Conservation (phyloP, 2,113 vertebrate species). For the Sinocyclocheilus maitianheensis region DNA sequence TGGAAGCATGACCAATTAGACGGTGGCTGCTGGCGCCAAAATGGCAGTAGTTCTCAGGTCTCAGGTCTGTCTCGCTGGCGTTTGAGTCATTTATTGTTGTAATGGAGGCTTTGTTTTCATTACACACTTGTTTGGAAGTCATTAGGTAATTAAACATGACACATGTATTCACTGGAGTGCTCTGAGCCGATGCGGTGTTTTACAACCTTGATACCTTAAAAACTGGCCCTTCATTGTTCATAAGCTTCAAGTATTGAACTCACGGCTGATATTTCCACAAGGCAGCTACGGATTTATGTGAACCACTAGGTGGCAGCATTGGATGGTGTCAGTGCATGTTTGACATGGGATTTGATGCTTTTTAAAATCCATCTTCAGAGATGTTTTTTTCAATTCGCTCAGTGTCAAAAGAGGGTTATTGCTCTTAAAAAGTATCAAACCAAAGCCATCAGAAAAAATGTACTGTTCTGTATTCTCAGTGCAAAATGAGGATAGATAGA, state of each 20-base stretch:
- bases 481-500: neutral
- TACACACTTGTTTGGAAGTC: conserved; percentile 71
- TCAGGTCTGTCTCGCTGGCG: conserved; percentile 61
- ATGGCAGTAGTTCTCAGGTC: conserved; percentile 65
- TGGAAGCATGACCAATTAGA: conserved; percentile 69
- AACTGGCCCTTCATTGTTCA: neutral
- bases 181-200: neutral
- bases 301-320: conserved; percentile 72
- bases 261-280: neutral
- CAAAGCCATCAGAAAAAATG: neutral
- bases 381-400: neutral
- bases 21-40: conserved; percentile 62
- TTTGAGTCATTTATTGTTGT: conserved; percentile 72
- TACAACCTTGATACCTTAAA: neutral
- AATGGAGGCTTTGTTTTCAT: conserved; percentile 68
- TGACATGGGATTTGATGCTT: neutral
- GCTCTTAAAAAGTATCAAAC: neutral
- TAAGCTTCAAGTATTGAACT: neutral
- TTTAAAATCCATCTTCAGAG: conserved; percentile 1
- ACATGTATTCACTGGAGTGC: conserved; percentile 56
- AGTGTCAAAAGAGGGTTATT: conserved; percentile 17
- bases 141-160: conserved; percentile 64
- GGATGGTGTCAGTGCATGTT: neutral
- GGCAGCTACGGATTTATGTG: neutral
- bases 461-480: neutral